Percentiles rank a stretch among this genome's conserved stretches.
Conservation (phyloP, 2,797 vertebrate species). For the Smutsia gigantea region DNA sequence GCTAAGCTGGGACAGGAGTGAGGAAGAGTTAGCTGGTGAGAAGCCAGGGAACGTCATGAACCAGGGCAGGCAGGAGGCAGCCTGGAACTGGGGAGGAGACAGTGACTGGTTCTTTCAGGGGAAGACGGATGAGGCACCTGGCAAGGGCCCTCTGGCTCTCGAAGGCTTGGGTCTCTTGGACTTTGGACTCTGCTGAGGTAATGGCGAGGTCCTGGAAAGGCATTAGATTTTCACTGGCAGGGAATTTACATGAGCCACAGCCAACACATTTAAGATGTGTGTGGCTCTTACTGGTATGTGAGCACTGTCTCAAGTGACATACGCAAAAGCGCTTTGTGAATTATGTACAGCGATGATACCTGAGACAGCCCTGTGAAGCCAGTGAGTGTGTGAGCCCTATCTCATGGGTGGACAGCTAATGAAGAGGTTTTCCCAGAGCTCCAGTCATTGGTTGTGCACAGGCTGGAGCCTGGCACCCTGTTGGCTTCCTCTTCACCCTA, state of each 20-base stretch:
- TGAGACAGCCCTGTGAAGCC: background rate
- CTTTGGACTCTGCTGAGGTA: background rate
- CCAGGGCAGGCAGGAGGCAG: background rate
- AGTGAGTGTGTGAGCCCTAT: background rate
- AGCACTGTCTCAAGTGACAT: accelerated
- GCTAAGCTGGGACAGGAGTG: background rate
- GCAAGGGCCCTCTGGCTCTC: background rate
- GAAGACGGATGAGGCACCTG: background rate
- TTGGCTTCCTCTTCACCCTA: background rate
- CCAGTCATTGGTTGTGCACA: background rate
- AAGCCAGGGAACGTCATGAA: background rate
- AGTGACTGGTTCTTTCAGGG: background rate
- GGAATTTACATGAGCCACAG: background rate
- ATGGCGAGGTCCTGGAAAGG: background rate
- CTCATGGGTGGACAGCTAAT: background rate
- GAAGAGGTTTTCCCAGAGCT: background rate
- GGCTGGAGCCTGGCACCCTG: background rate
- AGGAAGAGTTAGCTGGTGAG: background rate
- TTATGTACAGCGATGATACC: accelerated
- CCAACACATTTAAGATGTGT: background rate
- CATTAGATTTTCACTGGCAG: background rate
- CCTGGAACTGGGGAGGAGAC: too few relatives aligned
- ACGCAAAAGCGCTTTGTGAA: background rate
- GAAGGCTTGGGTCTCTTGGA: background rate
- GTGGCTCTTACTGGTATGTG: accelerated